Conservation (phyloP, 2,797 vertebrate genomes). For the Danio albolineatus region DNA sequence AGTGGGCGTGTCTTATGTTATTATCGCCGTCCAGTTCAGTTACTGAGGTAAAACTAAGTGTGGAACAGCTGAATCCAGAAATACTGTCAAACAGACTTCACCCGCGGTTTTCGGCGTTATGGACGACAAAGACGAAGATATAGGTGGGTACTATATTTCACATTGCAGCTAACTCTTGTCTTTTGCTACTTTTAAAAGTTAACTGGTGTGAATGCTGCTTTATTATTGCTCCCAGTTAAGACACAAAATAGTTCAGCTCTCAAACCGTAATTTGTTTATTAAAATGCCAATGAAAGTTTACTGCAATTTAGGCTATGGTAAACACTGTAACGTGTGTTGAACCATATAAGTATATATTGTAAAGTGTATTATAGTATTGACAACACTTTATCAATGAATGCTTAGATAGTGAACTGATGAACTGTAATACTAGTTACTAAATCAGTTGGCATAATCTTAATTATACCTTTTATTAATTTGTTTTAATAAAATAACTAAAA, state of each 20-base stretch:
- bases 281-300: too few species aligned
- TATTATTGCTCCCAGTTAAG: too few species aligned
- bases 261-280: too few species aligned
- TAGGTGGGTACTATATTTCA: constrained; percentile 42
- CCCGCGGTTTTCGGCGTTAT: constrained; percentile 32
- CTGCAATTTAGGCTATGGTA: too few species aligned
- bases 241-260: too few species aligned
- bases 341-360: too few species aligned
- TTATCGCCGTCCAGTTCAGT: background rate
- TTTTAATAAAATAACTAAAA: too few species aligned
- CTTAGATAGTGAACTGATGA: too few species aligned
- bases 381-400: too few species aligned
- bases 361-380: too few species aligned
- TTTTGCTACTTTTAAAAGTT: background rate
- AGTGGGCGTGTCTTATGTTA: constrained; percentile 21
- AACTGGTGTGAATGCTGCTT: background rate
- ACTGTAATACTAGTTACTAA: background rate
- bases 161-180: background rate
- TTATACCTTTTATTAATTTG: too few species aligned
- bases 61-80: background rate
- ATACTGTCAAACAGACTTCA: background rate
- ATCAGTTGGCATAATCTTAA: background rate
- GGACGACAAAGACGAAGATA: constrained; percentile 50
- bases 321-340: too few species aligned
- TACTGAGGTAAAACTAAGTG: background rate